Conservation (phyloP, 2,797 vertebrate species). For the Cetoscarus ocellatus region DNA sequence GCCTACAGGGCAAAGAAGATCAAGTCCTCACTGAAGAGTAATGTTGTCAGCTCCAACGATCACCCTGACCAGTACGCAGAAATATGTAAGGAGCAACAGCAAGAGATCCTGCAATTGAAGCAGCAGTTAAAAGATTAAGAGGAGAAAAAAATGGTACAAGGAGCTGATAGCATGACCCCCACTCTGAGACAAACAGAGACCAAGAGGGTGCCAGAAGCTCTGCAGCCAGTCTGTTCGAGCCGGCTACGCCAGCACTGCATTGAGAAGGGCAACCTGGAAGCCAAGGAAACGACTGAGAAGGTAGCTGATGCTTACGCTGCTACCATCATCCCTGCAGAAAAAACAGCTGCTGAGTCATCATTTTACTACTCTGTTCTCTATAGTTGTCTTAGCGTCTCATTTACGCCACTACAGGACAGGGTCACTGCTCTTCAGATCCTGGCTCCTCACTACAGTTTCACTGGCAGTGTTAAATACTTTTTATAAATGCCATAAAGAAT, state of each 20-base stretch:
- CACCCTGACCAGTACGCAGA: slow-evolving; percentile 95
- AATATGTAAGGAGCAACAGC: slow-evolving; percentile 93
- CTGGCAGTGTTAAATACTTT: slow-evolving; percentile 16
- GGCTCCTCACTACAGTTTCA: slow-evolving; percentile 37
- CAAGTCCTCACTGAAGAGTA: slow-evolving; percentile 95
- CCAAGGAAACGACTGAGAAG: slow-evolving; percentile 92
- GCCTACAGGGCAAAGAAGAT: slow-evolving; percentile 98
- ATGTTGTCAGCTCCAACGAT: slow-evolving; percentile 92
- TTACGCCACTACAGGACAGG: slow-evolving; percentile 58
- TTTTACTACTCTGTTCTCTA: slow-evolving; percentile 58
- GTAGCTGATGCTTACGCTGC: slow-evolving; percentile 80
- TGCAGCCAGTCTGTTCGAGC: slow-evolving; percentile 88
- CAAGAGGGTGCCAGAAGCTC: slow-evolving; percentile 89
- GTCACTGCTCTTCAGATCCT: slow-evolving; percentile 50
- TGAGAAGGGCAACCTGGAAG: slow-evolving; percentile 90
- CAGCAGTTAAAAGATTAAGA: slow-evolving; percentile 91
- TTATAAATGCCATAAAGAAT: slow-evolving; percentile 4
- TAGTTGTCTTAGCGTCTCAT: slow-evolving; percentile 61
- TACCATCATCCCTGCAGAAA: slow-evolving; percentile 65
- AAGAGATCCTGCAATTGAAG: slow-evolving; percentile 94
- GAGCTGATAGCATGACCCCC: slow-evolving; percentile 57
- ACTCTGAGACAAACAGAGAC: slow-evolving; percentile 85
- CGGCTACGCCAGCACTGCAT: slow-evolving; percentile 90
- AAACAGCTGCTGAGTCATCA: slow-evolving; percentile 73
- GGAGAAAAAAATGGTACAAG: slow-evolving; percentile 73